These are phyloP conservation scores for Coleophora flavipennella DNA, from an alignment of 2,888 invertebrate species.

Conservation along the genomic window DNA sequence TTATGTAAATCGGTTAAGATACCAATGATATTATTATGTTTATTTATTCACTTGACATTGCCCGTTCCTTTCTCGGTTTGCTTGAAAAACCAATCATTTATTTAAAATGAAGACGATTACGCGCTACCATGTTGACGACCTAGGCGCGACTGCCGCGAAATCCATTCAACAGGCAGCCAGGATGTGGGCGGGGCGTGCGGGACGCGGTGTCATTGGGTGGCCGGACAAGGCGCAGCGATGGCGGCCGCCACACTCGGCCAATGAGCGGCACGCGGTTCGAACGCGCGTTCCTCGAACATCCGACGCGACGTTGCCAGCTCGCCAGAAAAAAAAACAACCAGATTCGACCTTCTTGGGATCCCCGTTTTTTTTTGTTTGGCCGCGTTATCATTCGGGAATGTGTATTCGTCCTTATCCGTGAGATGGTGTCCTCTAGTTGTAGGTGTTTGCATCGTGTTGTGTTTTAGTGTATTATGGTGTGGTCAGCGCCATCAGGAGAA, in stretches of 20 bases:
- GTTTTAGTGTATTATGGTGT: conserved; percentile 67
- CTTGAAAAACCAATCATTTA: conserved; percentile 4
- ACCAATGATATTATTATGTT: conserved; percentile 5
- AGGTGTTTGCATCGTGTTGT: conserved; percentile 55
- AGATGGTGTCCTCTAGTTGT: conserved; percentile 49
- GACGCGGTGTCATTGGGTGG: conserved; percentile 62
- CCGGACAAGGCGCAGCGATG: conserved; percentile 51
- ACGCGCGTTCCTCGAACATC: conserved; percentile 64
- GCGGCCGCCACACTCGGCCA: conserved; percentile 68
- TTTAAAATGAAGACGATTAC: conserved; percentile 20
- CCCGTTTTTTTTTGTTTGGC: conserved; percentile 67
- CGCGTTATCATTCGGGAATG: conserved; percentile 69
- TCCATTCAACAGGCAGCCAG: conserved; percentile 61
- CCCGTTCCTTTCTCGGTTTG: conserved; percentile 11
- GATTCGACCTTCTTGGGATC: conserved; percentile 72
- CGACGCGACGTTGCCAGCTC: conserved; percentile 68
- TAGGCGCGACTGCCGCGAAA: conserved; percentile 54
- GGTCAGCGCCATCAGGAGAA: conserved; percentile 65
- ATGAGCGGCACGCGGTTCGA: conserved; percentile 63
- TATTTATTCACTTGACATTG: conserved; percentile 14
- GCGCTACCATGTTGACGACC: conserved; percentile 30
- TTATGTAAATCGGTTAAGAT: conserved; percentile 10
- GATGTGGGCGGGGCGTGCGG: conserved; percentile 70
- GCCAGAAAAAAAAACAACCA: conserved; percentile 65
- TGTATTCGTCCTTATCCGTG: conserved; percentile 62